phyloP scores from a whole-genome alignment of 2,113 vertebrate genomes.

The Raja brachyura region DNA sequence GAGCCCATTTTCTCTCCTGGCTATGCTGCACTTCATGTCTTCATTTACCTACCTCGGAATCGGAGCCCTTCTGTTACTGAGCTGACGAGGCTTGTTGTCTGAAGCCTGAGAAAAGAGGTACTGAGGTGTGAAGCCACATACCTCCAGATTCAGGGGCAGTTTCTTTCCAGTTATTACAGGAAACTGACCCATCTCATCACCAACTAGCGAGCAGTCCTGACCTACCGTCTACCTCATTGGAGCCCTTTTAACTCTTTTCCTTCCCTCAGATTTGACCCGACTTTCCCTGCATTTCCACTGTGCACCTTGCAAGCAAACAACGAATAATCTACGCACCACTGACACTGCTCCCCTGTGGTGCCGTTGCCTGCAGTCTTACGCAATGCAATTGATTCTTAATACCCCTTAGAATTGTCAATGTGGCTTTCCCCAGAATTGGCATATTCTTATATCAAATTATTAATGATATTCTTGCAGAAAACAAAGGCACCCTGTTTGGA shows the following conservation, averaged over 20 bases:
- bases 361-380: background rate
- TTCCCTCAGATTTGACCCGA: too few relatives aligned
- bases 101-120: too few relatives aligned
- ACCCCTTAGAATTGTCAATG: background rate
- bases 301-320: background rate
- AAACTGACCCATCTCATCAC: too few relatives aligned
- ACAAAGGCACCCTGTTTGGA: background rate
- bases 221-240: too few relatives aligned
- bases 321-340: background rate
- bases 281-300: too few relatives aligned
- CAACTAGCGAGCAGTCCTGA: too few relatives aligned
- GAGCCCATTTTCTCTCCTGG: background rate
- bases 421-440: background rate
- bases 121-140: too few relatives aligned
- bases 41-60: background rate
- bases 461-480: too few relatives aligned
- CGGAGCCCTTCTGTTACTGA: background rate
- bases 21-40: background rate
- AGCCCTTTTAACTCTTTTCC: too few relatives aligned
- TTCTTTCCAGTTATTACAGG: too few relatives aligned
- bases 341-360: background rate
- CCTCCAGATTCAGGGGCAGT: too few relatives aligned
- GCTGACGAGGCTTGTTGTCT: too few relatives aligned
- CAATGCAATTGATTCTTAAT: background rate
- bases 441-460: background rate